A percentile compares a stretch with the other conserved stretches of the same genome.
These are phyloP conservation scores for Macrocentrus cingulum DNA, from an alignment of 1,140 invertebrate genomes.

Conservation along the genomic window DNA sequence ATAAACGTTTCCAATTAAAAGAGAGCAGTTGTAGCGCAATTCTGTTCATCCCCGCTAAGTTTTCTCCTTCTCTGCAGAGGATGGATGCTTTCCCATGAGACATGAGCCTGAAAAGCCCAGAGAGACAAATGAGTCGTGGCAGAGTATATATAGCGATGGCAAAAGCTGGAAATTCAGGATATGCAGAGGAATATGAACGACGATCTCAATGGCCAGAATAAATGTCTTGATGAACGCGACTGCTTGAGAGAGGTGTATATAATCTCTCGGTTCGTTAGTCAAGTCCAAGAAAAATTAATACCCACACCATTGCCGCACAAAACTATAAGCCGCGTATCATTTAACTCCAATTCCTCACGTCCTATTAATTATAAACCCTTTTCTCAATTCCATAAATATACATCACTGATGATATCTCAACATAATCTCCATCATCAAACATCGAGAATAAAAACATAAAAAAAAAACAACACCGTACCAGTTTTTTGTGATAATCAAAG, in stretches of 20 bases:
- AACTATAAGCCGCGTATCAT: neutral
- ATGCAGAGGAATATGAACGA: neutral
- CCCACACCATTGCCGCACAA: neutral
- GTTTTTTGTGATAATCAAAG: too few relatives aligned
- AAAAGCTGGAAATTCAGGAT: too few relatives aligned
- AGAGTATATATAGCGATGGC: neutral
- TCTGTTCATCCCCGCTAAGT: neutral
- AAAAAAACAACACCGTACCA: too few relatives aligned
- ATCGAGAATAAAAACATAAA: too few relatives aligned
- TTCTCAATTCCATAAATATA: too few relatives aligned
- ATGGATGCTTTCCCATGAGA: neutral
- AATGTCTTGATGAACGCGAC: constrained; percentile 10
- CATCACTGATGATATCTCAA: too few relatives aligned
- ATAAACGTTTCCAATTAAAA: constrained; percentile 20
- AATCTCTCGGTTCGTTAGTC: constrained; percentile 16
- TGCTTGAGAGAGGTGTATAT: neutral
- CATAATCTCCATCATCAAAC: too few relatives aligned
- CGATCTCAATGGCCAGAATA: constrained; percentile 6
- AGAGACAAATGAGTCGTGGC: constrained; percentile 1
- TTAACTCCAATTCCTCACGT: too few relatives aligned
- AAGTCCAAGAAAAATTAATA: constrained; percentile 6
- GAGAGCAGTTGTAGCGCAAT: constrained; percentile 3
- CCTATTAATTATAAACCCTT: too few relatives aligned
- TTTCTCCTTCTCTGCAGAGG: neutral
- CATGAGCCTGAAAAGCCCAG: neutral